Base-by-base conservation (phyloP, 2,888 invertebrate genomes). In the Orchesellides sinensis region DNA sequence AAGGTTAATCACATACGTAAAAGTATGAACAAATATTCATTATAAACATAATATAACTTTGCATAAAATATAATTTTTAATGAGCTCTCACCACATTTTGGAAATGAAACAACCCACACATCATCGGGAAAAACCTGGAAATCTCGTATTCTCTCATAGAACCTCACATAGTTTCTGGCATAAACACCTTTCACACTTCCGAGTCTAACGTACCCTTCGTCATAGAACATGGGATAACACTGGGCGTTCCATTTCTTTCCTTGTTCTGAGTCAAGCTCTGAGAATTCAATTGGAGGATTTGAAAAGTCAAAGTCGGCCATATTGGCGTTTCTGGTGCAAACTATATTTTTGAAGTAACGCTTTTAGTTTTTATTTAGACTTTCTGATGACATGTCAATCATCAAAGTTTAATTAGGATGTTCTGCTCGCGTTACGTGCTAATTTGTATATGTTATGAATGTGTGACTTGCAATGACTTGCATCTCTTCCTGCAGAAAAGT, bases 21-120 rank as follows among this genome's bases (percentile, higher is more conserved):
- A 77, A 35, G 72, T 84, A 66, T 12, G 6, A n/a, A n/a, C n/a
- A 27, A 25, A 25, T 56, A 56, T n/a, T n/a, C n/a, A 56, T 56
- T 23, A 23, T 5, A 23, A 23, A 32, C 23, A 29, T 14, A 17
- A 21, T 2, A 8, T 54, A 21, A 17, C 3, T 2, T 17, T 52
- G 52, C 17, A 47, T 47, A 47, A 47, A 47, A 10, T 17, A 4
- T 10, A n/a, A 6, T 80, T 73, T 47, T 68, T 83, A 0, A 81
- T 65, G 12, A 83, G 83, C n/a, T 27, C 14, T 79, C 82, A 92
- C 92, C 92, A 72, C 91, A 91, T 90, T 92, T 92, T 0, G 92
- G 92, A 89, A 92, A 92, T 86, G 91, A 92, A 85, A 91, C 91
- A 0, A 93, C 90, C 92, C 92, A 92, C 27, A 92, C 88, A 84